These are phyloP conservation scores for Neotoma lepida DNA, from an alignment of 2,113 vertebrate species.

Conservation along the genomic window DNA sequence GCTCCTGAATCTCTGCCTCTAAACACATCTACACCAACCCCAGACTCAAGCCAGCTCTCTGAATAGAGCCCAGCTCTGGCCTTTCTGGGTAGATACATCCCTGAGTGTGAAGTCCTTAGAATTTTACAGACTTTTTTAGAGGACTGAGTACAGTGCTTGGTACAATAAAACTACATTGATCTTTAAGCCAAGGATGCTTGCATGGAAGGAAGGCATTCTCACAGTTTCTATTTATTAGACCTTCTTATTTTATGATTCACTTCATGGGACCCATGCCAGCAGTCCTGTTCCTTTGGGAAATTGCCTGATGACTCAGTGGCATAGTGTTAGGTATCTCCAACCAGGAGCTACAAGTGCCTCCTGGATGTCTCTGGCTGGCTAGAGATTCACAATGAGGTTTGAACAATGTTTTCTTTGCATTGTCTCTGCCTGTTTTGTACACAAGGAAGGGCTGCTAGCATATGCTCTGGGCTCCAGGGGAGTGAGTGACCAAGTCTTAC, in stretches of 20 bases:
- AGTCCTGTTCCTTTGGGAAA: constrained; percentile 43
- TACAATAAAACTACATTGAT: neutral
- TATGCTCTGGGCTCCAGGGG: accelerated
- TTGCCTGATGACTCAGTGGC: constrained; percentile 44
- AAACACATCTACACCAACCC: neutral
- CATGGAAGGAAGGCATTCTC: neutral
- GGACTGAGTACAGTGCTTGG: neutral
- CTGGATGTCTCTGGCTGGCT: neutral
- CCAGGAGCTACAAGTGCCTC: neutral
- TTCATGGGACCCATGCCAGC: neutral
- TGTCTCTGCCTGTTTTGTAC: neutral
- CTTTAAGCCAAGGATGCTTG: neutral
- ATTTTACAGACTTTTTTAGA: constrained; percentile 13
- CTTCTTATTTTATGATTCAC: constrained; percentile 38
- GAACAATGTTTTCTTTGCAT: neutral
- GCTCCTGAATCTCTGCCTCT: neutral
- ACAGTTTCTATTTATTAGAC: neutral
- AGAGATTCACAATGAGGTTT: neutral
- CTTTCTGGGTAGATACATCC: neutral
- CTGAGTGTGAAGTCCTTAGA: neutral
- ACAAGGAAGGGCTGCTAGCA: neutral
- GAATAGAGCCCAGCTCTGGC: neutral
- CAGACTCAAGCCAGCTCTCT: neutral
- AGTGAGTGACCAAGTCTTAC: neutral
- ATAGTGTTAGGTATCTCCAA: neutral